Evolutionary conservation across 2,113 vertebrate species (phyloP).

Genomic region (Nerophis lumbriciformis): DNA sequence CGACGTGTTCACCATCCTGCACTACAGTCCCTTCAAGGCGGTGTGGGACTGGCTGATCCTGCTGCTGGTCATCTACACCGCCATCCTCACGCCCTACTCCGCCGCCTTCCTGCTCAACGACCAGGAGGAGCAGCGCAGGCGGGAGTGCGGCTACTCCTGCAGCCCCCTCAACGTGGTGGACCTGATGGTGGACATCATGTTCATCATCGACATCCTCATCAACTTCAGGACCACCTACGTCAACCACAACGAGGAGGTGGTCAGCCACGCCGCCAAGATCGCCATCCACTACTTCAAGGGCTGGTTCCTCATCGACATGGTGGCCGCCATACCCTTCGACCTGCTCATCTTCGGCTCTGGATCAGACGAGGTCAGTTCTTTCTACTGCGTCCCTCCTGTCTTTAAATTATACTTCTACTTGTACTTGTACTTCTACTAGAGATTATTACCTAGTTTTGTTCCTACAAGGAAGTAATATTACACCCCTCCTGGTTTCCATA

Average conservation of each 20-base stretch:
- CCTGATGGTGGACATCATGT: conserved; percentile 99
- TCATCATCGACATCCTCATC: conserved; percentile 98
- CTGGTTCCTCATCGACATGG: conserved; percentile 99
- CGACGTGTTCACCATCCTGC: conserved; percentile 97
- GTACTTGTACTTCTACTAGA: too few species aligned
- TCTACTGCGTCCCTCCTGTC: background rate
- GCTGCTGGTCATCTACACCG: conserved; percentile 94
- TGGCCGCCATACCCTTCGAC: conserved; percentile 98
- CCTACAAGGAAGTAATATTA: too few species aligned
- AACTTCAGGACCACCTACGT: conserved; percentile 99
- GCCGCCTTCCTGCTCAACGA: conserved; percentile 97
- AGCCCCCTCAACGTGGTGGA: conserved; percentile 95
- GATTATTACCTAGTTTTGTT: too few species aligned
- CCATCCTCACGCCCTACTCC: conserved; percentile 96
- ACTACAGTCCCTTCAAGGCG: conserved; percentile 98
- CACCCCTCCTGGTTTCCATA: too few species aligned
- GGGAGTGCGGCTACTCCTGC: conserved; percentile 95
- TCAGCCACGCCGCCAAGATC: conserved; percentile 96
- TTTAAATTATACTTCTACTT: too few species aligned
- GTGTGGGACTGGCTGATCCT: conserved; percentile 99
- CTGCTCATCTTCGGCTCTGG: conserved; percentile 98
- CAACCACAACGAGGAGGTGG: conserved; percentile 97
- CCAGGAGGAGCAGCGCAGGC: conserved; percentile 87
- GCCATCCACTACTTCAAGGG: conserved; percentile 99
- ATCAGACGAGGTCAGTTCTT: conserved; percentile 92